phyloP scores from a whole-genome alignment of 2,113 vertebrate species.

The Marmota monax region DNA sequence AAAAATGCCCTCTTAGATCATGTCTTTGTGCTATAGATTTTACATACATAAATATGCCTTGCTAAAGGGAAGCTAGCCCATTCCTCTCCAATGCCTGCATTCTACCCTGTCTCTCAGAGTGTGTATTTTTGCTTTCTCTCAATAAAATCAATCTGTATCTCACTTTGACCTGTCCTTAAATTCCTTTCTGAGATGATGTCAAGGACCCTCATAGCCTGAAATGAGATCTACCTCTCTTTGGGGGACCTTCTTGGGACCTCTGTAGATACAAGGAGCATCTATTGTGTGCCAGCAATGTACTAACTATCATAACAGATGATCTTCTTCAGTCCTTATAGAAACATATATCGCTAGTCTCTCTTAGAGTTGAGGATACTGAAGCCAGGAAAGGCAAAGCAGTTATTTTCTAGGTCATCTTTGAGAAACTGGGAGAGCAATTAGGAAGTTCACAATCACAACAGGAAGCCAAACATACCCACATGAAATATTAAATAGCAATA shows the following conservation, averaged over 20 bases:
- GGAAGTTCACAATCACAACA: neutral
- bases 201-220: neutral
- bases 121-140: too few relatives aligned
- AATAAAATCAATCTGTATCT: neutral
- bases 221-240: neutral
- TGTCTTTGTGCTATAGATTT: neutral
- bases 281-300: neutral
- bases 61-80: neutral
- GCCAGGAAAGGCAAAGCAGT: neutral
- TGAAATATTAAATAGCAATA: neutral
- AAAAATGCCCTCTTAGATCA: neutral
- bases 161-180: neutral
- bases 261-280: neutral
- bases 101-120: neutral
- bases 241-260: neutral
- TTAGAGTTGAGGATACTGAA: neutral
- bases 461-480: neutral
- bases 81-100: neutral
- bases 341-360: neutral
- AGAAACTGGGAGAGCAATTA: neutral
- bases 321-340: neutral
- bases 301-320: neutral
- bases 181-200: neutral
- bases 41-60: neutral
- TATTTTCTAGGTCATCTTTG: neutral